Evolutionary conservation across 2,888 invertebrate species (phyloP).

Genomic region (Liopterus haemorrhoidalis): DNA sequence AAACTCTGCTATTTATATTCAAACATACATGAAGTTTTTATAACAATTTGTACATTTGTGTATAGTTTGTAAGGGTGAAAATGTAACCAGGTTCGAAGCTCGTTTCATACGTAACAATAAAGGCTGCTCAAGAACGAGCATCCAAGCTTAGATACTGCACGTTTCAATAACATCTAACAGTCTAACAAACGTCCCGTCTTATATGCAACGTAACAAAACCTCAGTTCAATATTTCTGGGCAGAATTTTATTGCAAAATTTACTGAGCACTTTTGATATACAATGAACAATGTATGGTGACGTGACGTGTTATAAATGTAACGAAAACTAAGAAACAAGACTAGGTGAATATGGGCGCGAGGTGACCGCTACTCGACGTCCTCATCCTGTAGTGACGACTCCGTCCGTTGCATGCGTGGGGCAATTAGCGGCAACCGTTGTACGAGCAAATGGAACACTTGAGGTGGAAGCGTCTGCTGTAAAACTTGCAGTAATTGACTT

Average conservation of each 20-base stretch:
- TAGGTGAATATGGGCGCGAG: slow-evolving; percentile 6
- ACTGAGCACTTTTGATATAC: slow-evolving; percentile 12
- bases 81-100: too few relatives aligned
- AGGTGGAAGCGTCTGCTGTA: slow-evolving; percentile 93
- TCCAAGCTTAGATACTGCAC: too few relatives aligned
- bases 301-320: neutral
- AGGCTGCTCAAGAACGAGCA: too few relatives aligned
- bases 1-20: slow-evolving; percentile 24
- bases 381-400: slow-evolving; percentile 15
- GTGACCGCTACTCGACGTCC: slow-evolving; percentile 18
- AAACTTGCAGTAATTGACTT: slow-evolving; percentile 73
- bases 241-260: slow-evolving; percentile 23
- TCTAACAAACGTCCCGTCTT: too few relatives aligned
- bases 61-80: too few relatives aligned
- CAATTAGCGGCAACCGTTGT: slow-evolving; percentile 68
- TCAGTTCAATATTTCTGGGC: too few relatives aligned
- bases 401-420: slow-evolving; percentile 37
- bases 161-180: too few relatives aligned
- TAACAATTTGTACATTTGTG: too few relatives aligned
- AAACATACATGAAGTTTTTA: too few relatives aligned
- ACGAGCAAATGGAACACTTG: slow-evolving; percentile 87
- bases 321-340: slow-evolving; percentile 21
- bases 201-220: too few relatives aligned
- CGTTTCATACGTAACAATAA: too few relatives aligned
- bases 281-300: slow-evolving; percentile 8